A percentile compares a stretch with the other conserved stretches of the same genome.
Conservation (phyloP, 2,797 vertebrate species). For the Ispidina lecontei region DNA sequence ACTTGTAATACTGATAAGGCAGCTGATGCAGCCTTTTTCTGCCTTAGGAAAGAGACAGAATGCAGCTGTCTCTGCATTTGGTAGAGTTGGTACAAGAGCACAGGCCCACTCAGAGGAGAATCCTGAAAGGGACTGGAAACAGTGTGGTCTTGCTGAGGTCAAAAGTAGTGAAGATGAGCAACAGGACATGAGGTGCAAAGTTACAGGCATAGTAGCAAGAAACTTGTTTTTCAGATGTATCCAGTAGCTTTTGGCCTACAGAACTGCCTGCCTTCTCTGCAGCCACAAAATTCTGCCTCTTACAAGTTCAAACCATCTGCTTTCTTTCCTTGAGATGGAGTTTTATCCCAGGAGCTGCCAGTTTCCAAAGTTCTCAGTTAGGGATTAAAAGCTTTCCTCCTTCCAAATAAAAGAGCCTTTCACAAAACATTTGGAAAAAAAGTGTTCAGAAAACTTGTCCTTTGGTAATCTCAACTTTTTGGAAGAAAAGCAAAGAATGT, state of each 20-base stretch:
- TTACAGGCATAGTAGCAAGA: not conserved
- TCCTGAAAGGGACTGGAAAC: not conserved
- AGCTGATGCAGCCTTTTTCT: not conserved
- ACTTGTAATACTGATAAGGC: not conserved
- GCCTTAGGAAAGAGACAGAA: not conserved
- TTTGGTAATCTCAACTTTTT: conserved; percentile 7
- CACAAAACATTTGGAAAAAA: not conserved
- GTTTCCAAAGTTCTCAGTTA: not conserved
- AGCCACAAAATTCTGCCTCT: not conserved
- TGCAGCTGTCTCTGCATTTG: not conserved
- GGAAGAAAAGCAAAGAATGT: not conserved
- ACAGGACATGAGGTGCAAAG: not conserved
- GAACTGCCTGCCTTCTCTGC: not conserved
- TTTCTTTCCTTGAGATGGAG: not conserved
- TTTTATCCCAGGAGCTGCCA: not conserved
- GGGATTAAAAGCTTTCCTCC: not conserved
- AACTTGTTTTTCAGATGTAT: not conserved
- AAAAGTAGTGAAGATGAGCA: not conserved
- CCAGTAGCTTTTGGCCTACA: not conserved
- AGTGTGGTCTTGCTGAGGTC: not conserved
- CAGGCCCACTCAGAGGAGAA: not conserved
- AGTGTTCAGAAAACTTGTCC: not conserved
- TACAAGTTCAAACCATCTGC: not conserved
- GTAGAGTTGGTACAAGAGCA: not conserved
- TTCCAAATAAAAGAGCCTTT: not conserved